Percentiles rank a stretch among this genome's conserved stretches.
These are phyloP conservation scores for Xiphorhynchus erythropygius DNA, from an alignment of 2,797 vertebrate genomes.

Conservation along the genomic window DNA sequence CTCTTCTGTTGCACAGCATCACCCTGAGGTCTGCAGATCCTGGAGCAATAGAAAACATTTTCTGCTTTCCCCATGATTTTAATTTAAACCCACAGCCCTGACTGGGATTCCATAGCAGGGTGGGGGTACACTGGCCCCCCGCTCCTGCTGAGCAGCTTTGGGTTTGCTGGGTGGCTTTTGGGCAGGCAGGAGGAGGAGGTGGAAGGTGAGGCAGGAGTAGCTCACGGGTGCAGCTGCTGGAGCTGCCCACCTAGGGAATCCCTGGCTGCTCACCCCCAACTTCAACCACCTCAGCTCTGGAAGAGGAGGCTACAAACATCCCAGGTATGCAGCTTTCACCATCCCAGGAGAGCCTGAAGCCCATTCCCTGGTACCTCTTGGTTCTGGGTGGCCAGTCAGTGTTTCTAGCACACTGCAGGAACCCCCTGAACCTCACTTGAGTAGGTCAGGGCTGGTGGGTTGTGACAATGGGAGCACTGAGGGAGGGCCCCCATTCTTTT, in stretches of 20 bases:
- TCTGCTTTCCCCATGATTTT: not conserved
- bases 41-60: not conserved
- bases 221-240: not conserved
- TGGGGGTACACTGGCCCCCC: fast-evolving
- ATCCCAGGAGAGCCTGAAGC: not conserved
- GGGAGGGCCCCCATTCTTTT: not conserved
- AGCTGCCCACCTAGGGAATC: not conserved
- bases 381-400: fast-evolving
- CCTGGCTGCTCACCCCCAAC: not conserved
- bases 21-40: not conserved
- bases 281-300: not conserved
- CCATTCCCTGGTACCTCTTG: not conserved
- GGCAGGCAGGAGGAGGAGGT: not conserved
- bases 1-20: not conserved
- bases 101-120: fast-evolving
- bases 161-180: not conserved
- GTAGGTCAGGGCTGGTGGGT: not conserved
- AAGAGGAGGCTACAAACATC: not conserved
- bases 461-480: not conserved
- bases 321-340: not conserved
- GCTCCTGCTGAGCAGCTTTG: not conserved
- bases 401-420: not conserved
- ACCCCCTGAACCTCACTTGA: fast-evolving
- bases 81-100: not conserved
- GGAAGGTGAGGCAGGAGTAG: not conserved